phyloP scores from a whole-genome alignment of 2,113 vertebrate species.

The human (Homo sapiens) region GRCh38 chr2:19459001-19459500 shows the following conservation, averaged over 20 bases:
- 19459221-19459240: background rate
- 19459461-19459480: constrained; percentile 73
- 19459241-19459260: background rate
- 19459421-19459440: constrained; percentile 41
- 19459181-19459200: background rate
- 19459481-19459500: constrained; percentile 62
- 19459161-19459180: background rate
- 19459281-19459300: background rate
- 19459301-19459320: background rate
- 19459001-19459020: background rate
- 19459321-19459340: background rate
- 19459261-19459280: background rate
- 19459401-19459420: constrained; percentile 60
- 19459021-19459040: background rate
- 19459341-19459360: background rate
- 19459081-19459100: background rate
- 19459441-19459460: constrained; percentile 47
- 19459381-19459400: constrained; percentile 66
- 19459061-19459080: background rate
- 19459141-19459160: background rate
- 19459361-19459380: constrained; percentile 45
- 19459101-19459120: background rate
- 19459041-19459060: background rate
- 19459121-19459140: background rate
- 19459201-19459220: background rate